phyloP scores from a whole-genome alignment of 2,113 vertebrate species.

The Dipodomys merriami region DNA sequence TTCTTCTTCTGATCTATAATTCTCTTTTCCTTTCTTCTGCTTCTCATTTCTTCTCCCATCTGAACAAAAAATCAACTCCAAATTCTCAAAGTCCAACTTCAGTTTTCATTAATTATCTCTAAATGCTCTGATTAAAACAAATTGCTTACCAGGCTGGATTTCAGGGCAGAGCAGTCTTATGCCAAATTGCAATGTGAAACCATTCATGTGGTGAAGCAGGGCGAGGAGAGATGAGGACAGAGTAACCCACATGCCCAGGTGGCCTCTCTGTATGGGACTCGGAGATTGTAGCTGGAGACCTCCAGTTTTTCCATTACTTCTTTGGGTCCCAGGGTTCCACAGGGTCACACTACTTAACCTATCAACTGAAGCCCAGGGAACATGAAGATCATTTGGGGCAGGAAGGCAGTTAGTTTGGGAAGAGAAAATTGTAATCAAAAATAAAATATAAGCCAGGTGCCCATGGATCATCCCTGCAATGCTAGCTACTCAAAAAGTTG shows the following conservation, averaged over 20 bases:
- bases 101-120: background rate
- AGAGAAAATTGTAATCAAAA: no score
- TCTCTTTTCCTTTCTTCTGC: background rate
- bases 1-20: background rate
- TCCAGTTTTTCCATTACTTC: no score
- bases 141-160: background rate
- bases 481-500: no score
- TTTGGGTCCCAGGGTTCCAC: no score
- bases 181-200: background rate
- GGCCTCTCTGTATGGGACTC: background rate
- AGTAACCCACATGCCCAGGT: background rate
- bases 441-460: no score
- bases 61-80: background rate
- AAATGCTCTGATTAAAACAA: constrained; percentile 16
- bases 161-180: background rate
- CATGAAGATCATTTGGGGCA: no score
- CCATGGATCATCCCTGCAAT: no score
- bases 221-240: background rate
- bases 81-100: background rate
- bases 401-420: no score
- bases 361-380: no score
- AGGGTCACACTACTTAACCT: no score
- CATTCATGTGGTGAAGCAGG: rapidly evolving
- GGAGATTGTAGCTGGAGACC: no score
- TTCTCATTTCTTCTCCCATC: background rate